Evolutionary conservation across 2,797 vertebrate genomes (phyloP).

Genomic region (Numenius phaeopus): DNA sequence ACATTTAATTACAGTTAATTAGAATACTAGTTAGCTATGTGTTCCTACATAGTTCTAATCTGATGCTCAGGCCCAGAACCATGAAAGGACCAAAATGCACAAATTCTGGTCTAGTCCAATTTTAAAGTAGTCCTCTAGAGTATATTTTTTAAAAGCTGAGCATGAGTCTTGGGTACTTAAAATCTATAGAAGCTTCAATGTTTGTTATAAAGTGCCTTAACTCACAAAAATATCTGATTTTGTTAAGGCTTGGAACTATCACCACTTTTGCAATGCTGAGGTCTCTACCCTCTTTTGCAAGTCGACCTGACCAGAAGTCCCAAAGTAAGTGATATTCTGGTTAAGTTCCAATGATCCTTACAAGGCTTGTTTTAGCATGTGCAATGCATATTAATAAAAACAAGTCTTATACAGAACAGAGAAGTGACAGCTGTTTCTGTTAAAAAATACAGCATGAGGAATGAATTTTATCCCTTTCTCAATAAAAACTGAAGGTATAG

Average conservation of each 20-base stretch:
- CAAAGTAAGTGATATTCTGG: neutral
- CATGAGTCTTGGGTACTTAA: neutral
- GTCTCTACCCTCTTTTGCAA: neutral
- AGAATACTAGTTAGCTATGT: conserved; percentile 40
- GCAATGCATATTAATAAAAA: neutral
- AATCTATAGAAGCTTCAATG: neutral
- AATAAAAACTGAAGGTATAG: neutral
- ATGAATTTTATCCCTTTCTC: neutral
- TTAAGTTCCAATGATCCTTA: neutral
- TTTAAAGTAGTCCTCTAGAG: neutral
- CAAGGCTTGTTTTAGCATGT: neutral
- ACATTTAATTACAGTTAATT: conserved; percentile 66
- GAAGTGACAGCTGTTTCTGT: neutral
- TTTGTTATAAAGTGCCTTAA: neutral
- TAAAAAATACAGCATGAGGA: neutral
- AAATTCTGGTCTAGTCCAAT: neutral
- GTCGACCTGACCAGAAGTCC: neutral
- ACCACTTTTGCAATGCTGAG: neutral
- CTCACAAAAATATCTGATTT: neutral
- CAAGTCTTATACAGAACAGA: neutral
- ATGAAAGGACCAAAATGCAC: neutral
- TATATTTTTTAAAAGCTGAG: neutral
- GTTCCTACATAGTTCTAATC: neutral
- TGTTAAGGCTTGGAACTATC: neutral
- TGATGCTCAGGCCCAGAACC: conserved; percentile 13